Evolutionary conservation across 2,797 vertebrate species (phyloP), one percentile per base, ranked within the genome.

Genomic region (Darevskia nairensis): DNA sequence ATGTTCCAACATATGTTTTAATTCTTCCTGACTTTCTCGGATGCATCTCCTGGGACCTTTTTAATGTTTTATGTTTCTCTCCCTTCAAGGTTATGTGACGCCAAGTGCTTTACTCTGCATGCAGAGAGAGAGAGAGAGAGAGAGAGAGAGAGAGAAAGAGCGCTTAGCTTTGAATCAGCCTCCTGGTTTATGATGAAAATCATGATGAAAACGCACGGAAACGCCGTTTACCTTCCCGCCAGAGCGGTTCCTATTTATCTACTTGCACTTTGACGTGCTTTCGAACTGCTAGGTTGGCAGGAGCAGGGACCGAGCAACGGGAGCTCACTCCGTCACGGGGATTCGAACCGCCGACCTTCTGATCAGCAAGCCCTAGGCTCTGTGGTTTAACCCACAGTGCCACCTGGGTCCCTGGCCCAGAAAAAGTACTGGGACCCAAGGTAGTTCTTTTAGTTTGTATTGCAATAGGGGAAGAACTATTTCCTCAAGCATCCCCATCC

Each of bases 1-100:
- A 94, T 94, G 95, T 80, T 94, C 88, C 88, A 89, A 83, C 94
- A 93, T 94, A 93, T 92, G 94, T 91, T 94, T 94, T 92, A 93
- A 88, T 93, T 86, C 90, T 92, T 95, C 90, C 91, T 50, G 76
- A 46, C 89, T 72, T 81, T 91, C 93, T 93, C 95, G 84, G 89
- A 90, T 0, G 55, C 79, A 91, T 88, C 95, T 96, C 95, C 6
- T 0, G 87, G 90, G 93, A 93, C 77, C 94, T 15, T 55, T 55
- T 55, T 4, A 55, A 55, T 87, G 88, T 93, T 94, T 95, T 95
- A 86, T 93, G 89, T 92, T 86, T 91, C 76, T 7, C 1, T 17
- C 82, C 35, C 0, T 88, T 92, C 92, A 85, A 86, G 92, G 92
- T 95, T 92, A 92, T 55, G 50, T 71, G 80, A 90, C 90, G 88